Evolutionary conservation across 2,797 vertebrate species (phyloP).

Genomic region (Pangasius djambal): DNA sequence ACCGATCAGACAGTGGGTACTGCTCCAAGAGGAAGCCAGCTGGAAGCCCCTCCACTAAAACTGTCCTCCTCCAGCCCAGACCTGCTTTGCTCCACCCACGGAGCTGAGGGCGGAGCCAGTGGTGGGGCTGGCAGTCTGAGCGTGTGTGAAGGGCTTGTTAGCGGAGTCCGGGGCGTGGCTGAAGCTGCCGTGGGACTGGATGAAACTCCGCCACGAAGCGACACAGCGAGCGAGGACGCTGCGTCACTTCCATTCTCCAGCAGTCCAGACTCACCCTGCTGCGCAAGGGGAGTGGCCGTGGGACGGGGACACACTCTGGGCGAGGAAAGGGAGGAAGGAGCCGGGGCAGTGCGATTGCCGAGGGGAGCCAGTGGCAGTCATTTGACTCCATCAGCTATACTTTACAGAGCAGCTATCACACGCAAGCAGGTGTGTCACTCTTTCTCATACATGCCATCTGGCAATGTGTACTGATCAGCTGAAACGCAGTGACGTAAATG

Average conservation of each 20-base stretch:
- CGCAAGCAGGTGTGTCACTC: slow-evolving; percentile 83
- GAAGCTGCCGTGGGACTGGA: slow-evolving; percentile 63
- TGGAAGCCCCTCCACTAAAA: slow-evolving; percentile 85
- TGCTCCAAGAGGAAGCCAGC: slow-evolving; percentile 81
- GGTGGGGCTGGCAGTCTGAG: slow-evolving; percentile 70
- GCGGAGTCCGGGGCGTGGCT: slow-evolving; percentile 36
- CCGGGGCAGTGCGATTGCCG: slow-evolving; percentile 75
- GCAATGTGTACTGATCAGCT: background rate
- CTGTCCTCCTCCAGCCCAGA: slow-evolving; percentile 93
- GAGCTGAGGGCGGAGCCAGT: slow-evolving; percentile 70
- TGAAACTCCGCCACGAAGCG: slow-evolving; percentile 80
- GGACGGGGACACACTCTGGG: slow-evolving; percentile 71
- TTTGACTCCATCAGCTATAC: slow-evolving; percentile 87
- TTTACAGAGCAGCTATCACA: slow-evolving; percentile 93
- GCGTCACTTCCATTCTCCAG: slow-evolving; percentile 87
- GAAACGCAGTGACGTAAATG: background rate
- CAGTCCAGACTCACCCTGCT: slow-evolving; percentile 86
- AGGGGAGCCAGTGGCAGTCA: slow-evolving; percentile 68
- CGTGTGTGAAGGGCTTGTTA: slow-evolving; percentile 72
- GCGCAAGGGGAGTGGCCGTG: slow-evolving; percentile 73
- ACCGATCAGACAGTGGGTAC: slow-evolving; percentile 35
- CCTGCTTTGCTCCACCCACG: slow-evolving; percentile 87
- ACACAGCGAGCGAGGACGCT: slow-evolving; percentile 87
- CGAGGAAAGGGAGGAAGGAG: slow-evolving; percentile 80
- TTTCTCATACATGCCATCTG: background rate